Base-by-base conservation (phyloP, 2,113 vertebrate species). In the Tychaedon coryphoeus region DNA sequence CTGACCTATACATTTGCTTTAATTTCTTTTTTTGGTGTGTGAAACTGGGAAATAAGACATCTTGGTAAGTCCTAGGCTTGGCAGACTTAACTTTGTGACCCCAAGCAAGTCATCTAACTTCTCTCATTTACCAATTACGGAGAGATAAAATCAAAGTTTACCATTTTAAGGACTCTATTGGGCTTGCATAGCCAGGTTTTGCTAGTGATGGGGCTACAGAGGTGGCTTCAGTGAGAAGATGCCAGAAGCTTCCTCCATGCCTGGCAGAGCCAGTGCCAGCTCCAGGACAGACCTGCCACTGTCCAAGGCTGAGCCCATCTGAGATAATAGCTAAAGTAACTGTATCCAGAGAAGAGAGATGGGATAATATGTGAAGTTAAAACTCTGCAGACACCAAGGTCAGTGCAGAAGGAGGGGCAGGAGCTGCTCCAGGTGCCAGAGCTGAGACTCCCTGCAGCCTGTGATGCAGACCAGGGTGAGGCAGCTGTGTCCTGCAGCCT, bases 381-480 rank as follows among this genome's bases (percentile, higher is more conserved):
- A 71, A 25, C 29, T 40, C 40, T 34, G 16, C 8, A 34, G 56
- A 9, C 15, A 20, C 10, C 29, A 14, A 25, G 19, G 19, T 25
- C 40, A 48, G 6, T 22, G 34, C 20, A 76, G 9, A 29, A 87
- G 19, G 24, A 54, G 23, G 11, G 6, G 3, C 29, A 54, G 56
- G 15, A 71, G 8, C 3, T n/a, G 29, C 16, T 47, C 1, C 16
- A n/a, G 10, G 8, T 22, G 16, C n/a, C 4, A 6, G 34, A 71
- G 11, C 8, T 62, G 29, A 40, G n/a, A 9, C n/a, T 62, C 38
- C 18, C 22, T 51, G 38, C 18, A 22, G 36, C 10, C 20, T 0
- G 0, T 31, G 61, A 25, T 17, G 6, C 19, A 57, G 61, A 1
- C 8, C 36, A 22, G 18, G 13, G 8, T 43, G 62, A 43, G 5